A percentile compares a stretch with the other conserved stretches of the same genome.
Conservation (phyloP, 2,797 vertebrate species). For the Poeciliopsis paucimaculata region DNA sequence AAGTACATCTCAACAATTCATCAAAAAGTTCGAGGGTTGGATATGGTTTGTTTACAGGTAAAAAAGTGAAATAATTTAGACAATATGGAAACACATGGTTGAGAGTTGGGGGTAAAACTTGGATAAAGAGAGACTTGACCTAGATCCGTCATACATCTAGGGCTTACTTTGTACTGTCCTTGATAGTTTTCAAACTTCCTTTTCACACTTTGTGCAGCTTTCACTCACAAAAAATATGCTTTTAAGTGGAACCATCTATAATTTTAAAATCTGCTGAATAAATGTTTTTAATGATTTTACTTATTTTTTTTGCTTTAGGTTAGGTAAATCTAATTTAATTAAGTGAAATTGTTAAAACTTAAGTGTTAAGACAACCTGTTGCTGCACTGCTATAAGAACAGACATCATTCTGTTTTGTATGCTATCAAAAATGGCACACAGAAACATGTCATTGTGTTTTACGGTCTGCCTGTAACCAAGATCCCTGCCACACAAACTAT, state of each 20-base stretch:
- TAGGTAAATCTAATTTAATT: background rate
- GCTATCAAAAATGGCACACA: background rate
- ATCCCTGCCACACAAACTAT: background rate
- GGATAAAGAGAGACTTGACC: background rate
- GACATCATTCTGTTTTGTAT: background rate
- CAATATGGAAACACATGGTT: background rate
- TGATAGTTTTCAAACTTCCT: background rate
- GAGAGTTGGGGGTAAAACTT: background rate
- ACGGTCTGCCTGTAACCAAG: background rate
- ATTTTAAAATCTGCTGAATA: background rate
- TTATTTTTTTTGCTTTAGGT: background rate
- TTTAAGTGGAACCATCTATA: background rate
- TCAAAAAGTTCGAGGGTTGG: background rate
- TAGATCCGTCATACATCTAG: background rate
- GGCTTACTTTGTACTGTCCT: background rate
- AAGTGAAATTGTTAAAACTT: background rate
- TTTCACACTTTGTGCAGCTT: background rate
- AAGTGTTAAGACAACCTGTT: background rate
- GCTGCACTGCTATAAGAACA: background rate
- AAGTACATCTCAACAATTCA: background rate
- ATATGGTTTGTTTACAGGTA: background rate
- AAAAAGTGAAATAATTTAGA: background rate
- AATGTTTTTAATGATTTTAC: background rate
- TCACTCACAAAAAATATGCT: background rate
- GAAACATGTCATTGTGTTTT: background rate